Evolutionary conservation across 2,888 invertebrate genomes (phyloP).

Genomic region (Amaurobius ferox): DNA sequence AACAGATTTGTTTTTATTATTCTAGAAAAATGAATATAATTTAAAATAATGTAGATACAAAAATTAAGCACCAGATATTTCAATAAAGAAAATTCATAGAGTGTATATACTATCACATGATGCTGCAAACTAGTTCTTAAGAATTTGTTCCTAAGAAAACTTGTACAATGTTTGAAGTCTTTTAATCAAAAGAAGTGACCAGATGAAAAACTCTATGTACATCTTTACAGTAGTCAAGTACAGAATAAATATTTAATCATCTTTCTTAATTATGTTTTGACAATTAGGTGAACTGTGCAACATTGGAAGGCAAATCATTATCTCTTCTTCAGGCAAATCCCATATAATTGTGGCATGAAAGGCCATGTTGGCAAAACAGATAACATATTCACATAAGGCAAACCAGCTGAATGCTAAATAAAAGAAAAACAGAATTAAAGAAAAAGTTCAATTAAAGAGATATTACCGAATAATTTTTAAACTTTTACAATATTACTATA

Average conservation of each 20-base stretch:
- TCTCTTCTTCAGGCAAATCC: conserved; percentile 89
- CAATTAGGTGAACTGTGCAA: conserved; percentile 62
- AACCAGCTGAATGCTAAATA: conserved; percentile 95
- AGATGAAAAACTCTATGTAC: conserved; percentile 70
- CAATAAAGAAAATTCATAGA: conserved; percentile 33
- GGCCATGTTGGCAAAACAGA: conserved; percentile 93
- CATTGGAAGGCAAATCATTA: conserved; percentile 79
- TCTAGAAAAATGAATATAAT: no score
- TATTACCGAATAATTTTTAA: not conserved
- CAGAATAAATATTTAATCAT: conserved; percentile 43
- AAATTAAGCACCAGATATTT: conserved; percentile 53
- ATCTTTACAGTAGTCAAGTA: conserved; percentile 61
- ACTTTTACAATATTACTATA: not conserved
- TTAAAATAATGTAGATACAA: not conserved
- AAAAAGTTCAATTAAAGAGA: no score
- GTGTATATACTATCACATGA: conserved; percentile 44
- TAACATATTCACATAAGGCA: conserved; percentile 93
- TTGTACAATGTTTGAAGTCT: conserved; percentile 52
- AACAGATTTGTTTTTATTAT: no score
- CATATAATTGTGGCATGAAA: conserved; percentile 92
- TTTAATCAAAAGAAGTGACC: conserved; percentile 47
- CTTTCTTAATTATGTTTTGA: conserved; percentile 50
- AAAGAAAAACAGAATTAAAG: no score
- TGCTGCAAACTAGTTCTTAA: conserved; percentile 57
- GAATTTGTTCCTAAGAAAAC: conserved; percentile 59